These are phyloP conservation scores for Mormyrops attenuatus DNA, from an alignment of 2,797 vertebrate genomes.

Conservation along the genomic window DNA sequence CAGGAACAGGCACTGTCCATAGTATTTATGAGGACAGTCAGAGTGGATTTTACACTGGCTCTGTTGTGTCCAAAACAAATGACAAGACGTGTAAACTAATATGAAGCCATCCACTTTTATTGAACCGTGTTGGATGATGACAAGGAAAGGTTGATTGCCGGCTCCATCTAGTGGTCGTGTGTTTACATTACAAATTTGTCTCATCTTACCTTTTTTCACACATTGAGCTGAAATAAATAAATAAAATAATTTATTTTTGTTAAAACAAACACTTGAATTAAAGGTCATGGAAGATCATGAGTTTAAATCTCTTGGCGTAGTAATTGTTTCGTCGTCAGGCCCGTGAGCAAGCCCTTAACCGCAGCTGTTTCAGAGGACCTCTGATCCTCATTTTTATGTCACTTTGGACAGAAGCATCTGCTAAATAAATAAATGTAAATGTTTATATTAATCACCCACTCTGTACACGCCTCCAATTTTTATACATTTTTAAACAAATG, in stretches of 20 bases:
- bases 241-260: neutral
- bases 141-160: constrained; percentile 23
- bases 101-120: neutral
- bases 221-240: neutral
- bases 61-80: neutral
- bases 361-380: neutral
- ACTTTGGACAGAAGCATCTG: neutral
- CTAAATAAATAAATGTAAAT: neutral
- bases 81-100: neutral
- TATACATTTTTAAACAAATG: neutral
- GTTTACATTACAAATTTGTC: constrained; percentile 13
- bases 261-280: neutral
- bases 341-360: neutral
- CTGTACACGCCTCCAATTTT: neutral
- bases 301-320: neutral
- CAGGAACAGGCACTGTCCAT: neutral
- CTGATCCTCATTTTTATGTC: neutral
- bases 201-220: neutral
- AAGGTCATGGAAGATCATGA: neutral
- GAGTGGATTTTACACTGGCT: constrained; percentile 7
- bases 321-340: neutral
- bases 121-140: neutral
- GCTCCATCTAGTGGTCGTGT: constrained; percentile 52
- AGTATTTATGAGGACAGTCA: neutral
- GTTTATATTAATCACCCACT: neutral